These are phyloP conservation scores for Serranus cabrilla DNA, from an alignment of 2,797 vertebrate species.

Conservation along the genomic window DNA sequence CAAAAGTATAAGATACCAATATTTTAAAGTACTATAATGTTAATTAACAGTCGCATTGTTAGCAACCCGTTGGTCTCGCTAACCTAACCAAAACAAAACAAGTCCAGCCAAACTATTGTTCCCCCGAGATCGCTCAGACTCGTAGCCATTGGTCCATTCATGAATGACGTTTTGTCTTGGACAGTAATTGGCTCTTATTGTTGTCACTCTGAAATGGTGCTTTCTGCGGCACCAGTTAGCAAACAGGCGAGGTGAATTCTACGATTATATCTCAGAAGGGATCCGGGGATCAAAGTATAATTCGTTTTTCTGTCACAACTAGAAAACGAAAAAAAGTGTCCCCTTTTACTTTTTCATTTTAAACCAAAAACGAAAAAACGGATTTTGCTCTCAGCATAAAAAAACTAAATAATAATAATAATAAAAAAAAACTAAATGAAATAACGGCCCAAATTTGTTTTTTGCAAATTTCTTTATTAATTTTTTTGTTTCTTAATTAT, in stretches of 20 bases:
- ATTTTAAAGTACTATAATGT: background rate
- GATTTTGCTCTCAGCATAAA: no score
- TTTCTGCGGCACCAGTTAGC: background rate
- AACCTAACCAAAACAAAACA: conserved; percentile 42
- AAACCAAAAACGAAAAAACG: no score
- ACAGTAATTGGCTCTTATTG: conserved; percentile 51
- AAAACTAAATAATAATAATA: no score
- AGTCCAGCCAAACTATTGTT: conserved; percentile 30
- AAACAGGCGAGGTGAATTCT: background rate
- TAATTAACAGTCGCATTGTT: conserved; percentile 35
- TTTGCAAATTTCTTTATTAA: no score
- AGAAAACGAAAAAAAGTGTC: no score
- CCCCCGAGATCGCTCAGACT: background rate
- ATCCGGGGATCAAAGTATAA: no score
- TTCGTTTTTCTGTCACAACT: no score
- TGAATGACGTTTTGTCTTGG: background rate
- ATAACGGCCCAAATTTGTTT: no score
- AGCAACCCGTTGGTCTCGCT: background rate
- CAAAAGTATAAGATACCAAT: background rate
- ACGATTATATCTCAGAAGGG: background rate
- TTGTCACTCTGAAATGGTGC: conserved; percentile 43
- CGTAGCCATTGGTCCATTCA: conserved; percentile 68
- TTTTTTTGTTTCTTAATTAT: no score
- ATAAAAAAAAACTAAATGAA: no score
- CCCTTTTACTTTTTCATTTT: no score